Evolutionary conservation across 1,140 invertebrate species (phyloP).

Genomic region (Ditylenchus dipsaci): DNA sequence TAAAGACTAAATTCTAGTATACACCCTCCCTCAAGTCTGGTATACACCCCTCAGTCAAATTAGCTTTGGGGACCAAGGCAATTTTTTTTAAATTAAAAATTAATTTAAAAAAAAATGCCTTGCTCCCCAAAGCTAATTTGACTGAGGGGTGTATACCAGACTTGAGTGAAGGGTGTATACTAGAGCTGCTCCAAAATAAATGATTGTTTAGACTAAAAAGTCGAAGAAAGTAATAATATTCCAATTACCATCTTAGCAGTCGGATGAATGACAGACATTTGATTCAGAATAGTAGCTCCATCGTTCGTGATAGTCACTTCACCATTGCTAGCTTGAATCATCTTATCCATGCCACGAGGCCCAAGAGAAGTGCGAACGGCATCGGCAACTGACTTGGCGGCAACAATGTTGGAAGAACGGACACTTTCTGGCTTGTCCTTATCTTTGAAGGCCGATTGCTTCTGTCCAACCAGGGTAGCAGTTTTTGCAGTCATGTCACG

Average conservation of each 20-base stretch:
- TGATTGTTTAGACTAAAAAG: too few species aligned
- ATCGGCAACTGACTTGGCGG: constrained; percentile 97
- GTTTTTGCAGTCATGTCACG: background rate
- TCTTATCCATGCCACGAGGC: constrained; percentile 99
- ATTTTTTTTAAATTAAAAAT: too few species aligned
- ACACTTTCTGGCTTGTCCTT: constrained; percentile 63
- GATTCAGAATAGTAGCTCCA: constrained; percentile 96
- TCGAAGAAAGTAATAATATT: too few species aligned
- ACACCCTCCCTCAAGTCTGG: too few species aligned
- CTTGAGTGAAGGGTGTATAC: too few species aligned
- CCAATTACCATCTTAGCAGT: constrained; percentile 90
- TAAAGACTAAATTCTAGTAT: constrained; percentile 31
- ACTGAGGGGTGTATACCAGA: too few species aligned
- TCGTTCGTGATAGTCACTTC: constrained; percentile 98
- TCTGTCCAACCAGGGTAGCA: background rate
- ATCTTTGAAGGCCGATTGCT: constrained; percentile 3
- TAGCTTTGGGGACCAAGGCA: too few species aligned
- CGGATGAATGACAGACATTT: constrained; percentile 97
- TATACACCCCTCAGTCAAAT: too few species aligned
- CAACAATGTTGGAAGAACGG: constrained; percentile 87
- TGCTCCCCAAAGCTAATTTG: too few species aligned
- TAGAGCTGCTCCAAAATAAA: constrained; percentile 5
- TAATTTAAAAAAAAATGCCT: too few species aligned
- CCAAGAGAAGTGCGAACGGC: constrained; percentile 95
- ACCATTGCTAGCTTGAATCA: constrained; percentile 94